A percentile compares a stretch with the other conserved stretches of the same genome.
These are phyloP conservation scores for Tonatia bakeri DNA, from an alignment of 2,113 vertebrate genomes.

Conservation along the genomic window DNA sequence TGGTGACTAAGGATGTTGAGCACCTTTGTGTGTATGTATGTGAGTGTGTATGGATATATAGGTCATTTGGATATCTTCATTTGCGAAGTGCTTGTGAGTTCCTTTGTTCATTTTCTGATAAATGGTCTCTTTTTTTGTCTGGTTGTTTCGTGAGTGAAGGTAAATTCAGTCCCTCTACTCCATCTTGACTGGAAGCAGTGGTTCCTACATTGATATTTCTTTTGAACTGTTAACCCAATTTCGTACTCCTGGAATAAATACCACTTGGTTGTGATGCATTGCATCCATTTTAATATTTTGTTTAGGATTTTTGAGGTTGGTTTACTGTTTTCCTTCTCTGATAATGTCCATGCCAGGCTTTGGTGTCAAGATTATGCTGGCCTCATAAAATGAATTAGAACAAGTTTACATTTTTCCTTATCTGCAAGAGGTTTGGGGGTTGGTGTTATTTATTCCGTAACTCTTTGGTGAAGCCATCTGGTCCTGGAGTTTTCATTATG, in stretches of 20 bases:
- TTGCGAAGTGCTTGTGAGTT: neutral
- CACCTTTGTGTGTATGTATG: neutral
- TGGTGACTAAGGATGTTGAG: neutral
- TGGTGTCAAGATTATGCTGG: neutral
- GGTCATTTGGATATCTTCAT: neutral
- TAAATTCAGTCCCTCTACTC: neutral
- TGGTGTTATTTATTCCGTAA: conserved; percentile 4
- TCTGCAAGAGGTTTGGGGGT: neutral
- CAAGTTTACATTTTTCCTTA: neutral
- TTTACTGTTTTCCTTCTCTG: neutral
- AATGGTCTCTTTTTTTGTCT: neutral
- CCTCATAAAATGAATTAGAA: neutral
- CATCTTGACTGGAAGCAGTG: neutral
- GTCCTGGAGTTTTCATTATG: neutral
- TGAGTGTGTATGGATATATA: neutral
- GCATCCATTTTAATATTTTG: neutral
- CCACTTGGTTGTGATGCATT: neutral
- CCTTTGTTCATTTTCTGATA: neutral
- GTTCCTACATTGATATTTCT: neutral
- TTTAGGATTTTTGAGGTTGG: neutral
- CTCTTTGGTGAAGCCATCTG: neutral
- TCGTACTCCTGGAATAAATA: neutral
- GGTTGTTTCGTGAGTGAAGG: neutral
- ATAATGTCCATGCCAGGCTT: neutral
- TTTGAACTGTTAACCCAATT: neutral